Conservation (phyloP, 2,888 invertebrate species). For the Lordiphosa andalusiaca region DNA sequence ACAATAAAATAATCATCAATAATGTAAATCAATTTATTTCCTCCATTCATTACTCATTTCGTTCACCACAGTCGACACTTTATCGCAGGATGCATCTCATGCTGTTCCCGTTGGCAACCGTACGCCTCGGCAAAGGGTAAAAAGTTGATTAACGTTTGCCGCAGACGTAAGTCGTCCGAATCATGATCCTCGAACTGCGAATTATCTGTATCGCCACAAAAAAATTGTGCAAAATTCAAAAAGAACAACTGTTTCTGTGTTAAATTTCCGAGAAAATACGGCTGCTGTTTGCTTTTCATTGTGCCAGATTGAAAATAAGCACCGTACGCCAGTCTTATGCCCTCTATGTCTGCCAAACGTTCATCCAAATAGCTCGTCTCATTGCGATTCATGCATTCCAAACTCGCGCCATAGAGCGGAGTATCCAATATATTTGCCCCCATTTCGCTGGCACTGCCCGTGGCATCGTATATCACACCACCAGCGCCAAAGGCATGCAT, state of each 20-base stretch:
- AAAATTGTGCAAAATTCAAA: constrained; percentile 73
- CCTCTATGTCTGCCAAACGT: constrained; percentile 71
- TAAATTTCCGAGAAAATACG: constrained; percentile 27
- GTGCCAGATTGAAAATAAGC: constrained; percentile 40
- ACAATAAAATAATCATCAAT: too few relatives aligned
- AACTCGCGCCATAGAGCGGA: constrained; percentile 5
- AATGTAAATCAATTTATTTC: too few relatives aligned
- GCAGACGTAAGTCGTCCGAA: constrained; percentile 63
- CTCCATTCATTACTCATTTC: not conserved
- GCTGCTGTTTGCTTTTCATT: constrained; percentile 9
- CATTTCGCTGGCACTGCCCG: constrained; percentile 42
- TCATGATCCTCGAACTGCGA: constrained; percentile 60
- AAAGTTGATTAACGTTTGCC: constrained; percentile 59
- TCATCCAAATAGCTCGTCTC: constrained; percentile 59
- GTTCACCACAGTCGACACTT: constrained; percentile 69
- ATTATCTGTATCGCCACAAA: constrained; percentile 55
- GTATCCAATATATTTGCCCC: constrained; percentile 29
- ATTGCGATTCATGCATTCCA: constrained; percentile 42
- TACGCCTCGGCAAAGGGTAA: constrained; percentile 57
- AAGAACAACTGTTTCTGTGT: constrained; percentile 61
- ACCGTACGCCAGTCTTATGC: constrained; percentile 64
- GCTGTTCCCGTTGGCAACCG: constrained; percentile 40
- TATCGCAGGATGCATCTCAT: constrained; percentile 57
- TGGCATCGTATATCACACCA: constrained; percentile 46
- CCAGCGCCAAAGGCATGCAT: constrained; percentile 65